Conservation (phyloP, 2,888 invertebrate species). For the Arge pagana region DNA sequence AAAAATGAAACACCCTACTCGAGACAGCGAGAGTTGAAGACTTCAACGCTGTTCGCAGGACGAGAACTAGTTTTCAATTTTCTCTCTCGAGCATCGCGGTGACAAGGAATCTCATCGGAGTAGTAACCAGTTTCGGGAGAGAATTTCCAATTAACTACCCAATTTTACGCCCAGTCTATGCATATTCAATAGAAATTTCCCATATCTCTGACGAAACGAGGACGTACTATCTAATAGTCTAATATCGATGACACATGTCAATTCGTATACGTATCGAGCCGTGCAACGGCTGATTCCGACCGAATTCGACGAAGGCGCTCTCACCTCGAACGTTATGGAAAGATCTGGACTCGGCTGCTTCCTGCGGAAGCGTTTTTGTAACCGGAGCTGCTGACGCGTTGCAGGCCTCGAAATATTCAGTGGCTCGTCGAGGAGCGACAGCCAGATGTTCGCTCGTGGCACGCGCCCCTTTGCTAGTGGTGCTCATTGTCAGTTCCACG, state of each 20-base stretch:
- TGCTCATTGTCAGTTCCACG: constrained; percentile 43
- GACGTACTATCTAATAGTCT: neutral
- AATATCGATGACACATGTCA: neutral
- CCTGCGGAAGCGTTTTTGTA: constrained; percentile 56
- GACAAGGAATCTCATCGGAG: too few relatives aligned
- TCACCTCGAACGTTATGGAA: constrained; percentile 28
- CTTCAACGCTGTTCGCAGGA: too few relatives aligned
- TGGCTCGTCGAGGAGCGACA: constrained; percentile 22
- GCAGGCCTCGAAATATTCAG: constrained; percentile 25
- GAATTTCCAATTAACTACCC: too few relatives aligned
- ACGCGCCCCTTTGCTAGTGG: constrained; percentile 52
- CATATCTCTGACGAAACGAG: neutral
- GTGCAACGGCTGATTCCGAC: constrained; percentile 13
- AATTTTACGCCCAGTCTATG: too few relatives aligned
- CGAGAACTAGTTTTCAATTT: too few relatives aligned
- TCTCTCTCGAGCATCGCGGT: too few relatives aligned
- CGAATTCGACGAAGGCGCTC: too few relatives aligned
- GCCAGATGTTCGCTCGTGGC: constrained; percentile 53
- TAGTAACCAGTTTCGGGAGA: too few relatives aligned
- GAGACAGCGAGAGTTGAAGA: too few relatives aligned
- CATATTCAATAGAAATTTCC: too few relatives aligned
- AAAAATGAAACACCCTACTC: too few relatives aligned
- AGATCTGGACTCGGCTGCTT: constrained; percentile 42
- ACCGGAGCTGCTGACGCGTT: constrained; percentile 28
- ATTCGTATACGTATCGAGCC: neutral